Evolutionary conservation across 2,113 vertebrate species (phyloP).

Genomic region (Bucco capensis): DNA sequence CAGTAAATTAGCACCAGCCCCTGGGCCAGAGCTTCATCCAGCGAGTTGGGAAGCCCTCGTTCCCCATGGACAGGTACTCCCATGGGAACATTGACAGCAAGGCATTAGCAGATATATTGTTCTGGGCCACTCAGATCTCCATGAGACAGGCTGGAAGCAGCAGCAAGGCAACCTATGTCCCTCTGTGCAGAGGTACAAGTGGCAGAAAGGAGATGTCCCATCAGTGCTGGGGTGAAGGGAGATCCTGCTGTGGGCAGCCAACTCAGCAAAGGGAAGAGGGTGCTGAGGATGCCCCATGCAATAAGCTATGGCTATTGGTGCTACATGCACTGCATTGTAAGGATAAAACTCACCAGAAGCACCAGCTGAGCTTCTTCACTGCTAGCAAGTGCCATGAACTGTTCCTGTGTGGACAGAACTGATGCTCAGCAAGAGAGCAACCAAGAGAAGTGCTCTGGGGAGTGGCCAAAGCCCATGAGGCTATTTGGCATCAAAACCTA

Average conservation of each 20-base stretch:
- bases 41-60: not conserved
- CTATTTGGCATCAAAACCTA: not conserved
- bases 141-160: not conserved
- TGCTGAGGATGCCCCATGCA: not conserved
- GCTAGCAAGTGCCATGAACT: not conserved
- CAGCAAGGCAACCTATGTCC: not conserved
- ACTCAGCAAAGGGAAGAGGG: not conserved
- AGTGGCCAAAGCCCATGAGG: not conserved
- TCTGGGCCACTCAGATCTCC: not conserved
- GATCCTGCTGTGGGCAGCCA: not conserved
- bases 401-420: not conserved
- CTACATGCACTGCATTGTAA: accelerated
- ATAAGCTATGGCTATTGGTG: not conserved
- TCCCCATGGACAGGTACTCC: not conserved
- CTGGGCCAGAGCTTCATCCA: not conserved
- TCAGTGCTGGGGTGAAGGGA: not conserved
- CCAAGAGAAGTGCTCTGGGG: not conserved
- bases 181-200: not conserved
- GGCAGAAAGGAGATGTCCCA: not conserved
- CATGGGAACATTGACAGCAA: not conserved
- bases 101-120: not conserved
- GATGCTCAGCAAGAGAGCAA: not conserved
- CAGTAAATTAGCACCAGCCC: not conserved
- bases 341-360: not conserved
- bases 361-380: not conserved